Evolutionary conservation across 1,140 invertebrate species (phyloP), one percentile per base, ranked within the genome.

Genomic region (Luehdorfia chinensis): DNA sequence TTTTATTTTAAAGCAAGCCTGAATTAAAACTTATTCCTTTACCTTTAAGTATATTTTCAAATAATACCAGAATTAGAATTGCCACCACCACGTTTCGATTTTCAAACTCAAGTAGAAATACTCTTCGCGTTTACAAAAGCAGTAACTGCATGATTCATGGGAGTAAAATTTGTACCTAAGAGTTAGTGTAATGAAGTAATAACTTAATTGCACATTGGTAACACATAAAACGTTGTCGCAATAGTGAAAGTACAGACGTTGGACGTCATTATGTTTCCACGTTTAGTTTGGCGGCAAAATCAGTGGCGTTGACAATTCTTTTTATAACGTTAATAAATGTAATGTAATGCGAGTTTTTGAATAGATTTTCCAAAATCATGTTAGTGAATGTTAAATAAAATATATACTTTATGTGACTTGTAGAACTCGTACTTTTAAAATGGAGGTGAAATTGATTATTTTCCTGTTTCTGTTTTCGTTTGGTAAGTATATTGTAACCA

Each of bases 271-370:
- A 55, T 59, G 64, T 63, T 56, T 48, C 50, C 32, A 43, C 34
- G 50, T 41, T 71, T 62, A 81, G 75, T 81, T 78, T 78, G 68
- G 68, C 77, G 77, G 68, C 54, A 75, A 81, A 68, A 53, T 34
- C 47, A 58, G 47, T 53, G 46, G 34, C 48, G 36, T 34, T 66
- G 65, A 65, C 47, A 64, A 65, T 63, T 63, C 43, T 49, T 48
- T 51, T 69, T 65, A 56, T 63, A 49, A n/a, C n/a, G n/a, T n/a
- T n/a, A n/a, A n/a, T n/a, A n/a, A n/a, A n/a, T n/a, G n/a, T n/a
- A n/a, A n/a, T n/a, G n/a, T n/a, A n/a, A 18, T 33, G 25, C 33
- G 14, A 21, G 8, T 25, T 43, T 44, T 47, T 44, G 34, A 36
- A n/a, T 50, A 12, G 33, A 47, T 31, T 44, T 43, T 28, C 25